Base-by-base conservation (phyloP, 1,140 invertebrate species). In the Pararge aegeria region DNA sequence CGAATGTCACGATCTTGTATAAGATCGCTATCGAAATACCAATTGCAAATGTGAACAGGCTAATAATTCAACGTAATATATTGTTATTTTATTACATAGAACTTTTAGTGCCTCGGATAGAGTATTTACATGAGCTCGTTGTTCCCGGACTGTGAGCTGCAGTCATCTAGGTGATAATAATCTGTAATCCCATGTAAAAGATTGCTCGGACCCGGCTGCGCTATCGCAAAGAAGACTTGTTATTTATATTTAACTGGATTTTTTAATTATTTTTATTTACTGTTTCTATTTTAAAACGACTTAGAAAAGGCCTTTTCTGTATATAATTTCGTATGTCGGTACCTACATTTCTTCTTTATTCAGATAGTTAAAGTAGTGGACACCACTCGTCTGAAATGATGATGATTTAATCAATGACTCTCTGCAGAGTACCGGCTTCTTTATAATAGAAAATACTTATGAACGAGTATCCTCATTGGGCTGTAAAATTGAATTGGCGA, bases 1-100 rank as follows among this genome's bases (percentile, higher is more conserved):
- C 55, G 57, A 63, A 56, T 61, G 59, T 69, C 64, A 66, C 66
- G 66, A 67, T 70, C 61, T 61, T 61, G 48, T 64, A 61, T 66
- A 60, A 61, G 65, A 63, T 64, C 48, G 51, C 61, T 54, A 62
- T 66, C 53, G 51, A 52, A 60, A 56, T 40, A 64, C 42, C 53
- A 50, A 55, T 55, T 42, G 59, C 52, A 27, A 19, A 21, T 20
- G 46, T 15, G 15, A 49, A 49, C 46, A 29, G 46, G 46, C 20
- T 27, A 27, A 49, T 49, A 49, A 27, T 49, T 49, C 46, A 49
- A 24, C 20, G 24, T 49, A 49, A 49, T 49, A 52, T 44, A 54
- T 24, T 54, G 46, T 54, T 19, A 54, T 54, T 40, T 54, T 42
- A 27, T 21, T 54, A 40, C 20, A 13, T 42, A 21, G 18, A 55